Conservation (phyloP, 2,888 invertebrate genomes). For the Coremacera marginata region DNA sequence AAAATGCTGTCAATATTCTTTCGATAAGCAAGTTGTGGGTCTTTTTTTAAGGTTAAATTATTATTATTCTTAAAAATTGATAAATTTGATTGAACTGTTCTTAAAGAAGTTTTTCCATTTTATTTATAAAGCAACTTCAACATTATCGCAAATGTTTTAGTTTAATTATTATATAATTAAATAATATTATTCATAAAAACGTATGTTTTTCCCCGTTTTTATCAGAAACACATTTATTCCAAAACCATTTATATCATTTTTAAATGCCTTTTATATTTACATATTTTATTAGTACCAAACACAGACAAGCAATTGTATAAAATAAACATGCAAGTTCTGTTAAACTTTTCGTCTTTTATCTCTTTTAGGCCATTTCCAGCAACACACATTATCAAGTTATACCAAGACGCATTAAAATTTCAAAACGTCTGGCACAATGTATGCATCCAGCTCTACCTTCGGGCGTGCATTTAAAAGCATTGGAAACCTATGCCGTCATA, state of each 20-base stretch:
- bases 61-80: neutral
- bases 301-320: neutral
- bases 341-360: neutral
- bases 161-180: too few relatives aligned
- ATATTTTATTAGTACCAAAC: too few relatives aligned
- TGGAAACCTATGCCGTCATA: slow-evolving; percentile 92
- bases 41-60: too few relatives aligned
- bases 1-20: neutral
- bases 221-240: too few relatives aligned
- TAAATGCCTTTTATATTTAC: too few relatives aligned
- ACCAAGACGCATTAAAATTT: slow-evolving; percentile 87
- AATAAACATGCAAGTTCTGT: neutral
- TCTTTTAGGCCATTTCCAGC: slow-evolving; percentile 78
- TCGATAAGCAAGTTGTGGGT: neutral
- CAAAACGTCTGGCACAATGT: slow-evolving; percentile 92
- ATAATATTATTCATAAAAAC: too few relatives aligned
- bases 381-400: slow-evolving; percentile 88
- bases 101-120: too few relatives aligned
- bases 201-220: too few relatives aligned
- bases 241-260: too few relatives aligned
- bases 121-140: too few relatives aligned
- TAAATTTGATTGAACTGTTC: neutral
- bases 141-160: too few relatives aligned
- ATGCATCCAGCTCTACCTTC: slow-evolving; percentile 93
- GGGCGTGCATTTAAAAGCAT: slow-evolving; percentile 90